Base-by-base conservation (phyloP, 2,113 vertebrate species). In the Bufo bufo region DNA sequence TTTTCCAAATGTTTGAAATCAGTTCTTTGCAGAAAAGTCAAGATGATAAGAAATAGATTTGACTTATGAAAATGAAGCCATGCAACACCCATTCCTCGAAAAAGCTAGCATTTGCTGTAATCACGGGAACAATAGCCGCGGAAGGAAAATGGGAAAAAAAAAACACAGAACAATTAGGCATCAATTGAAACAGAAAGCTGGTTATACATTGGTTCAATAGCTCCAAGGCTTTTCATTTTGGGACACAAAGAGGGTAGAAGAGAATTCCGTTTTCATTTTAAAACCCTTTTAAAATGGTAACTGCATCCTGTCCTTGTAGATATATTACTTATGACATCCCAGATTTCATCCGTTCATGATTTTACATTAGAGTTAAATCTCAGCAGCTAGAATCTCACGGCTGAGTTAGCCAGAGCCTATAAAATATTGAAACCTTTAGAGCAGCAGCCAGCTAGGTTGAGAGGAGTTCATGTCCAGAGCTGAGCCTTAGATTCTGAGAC, bases 311-410 rank as follows among this genome's bases (percentile, higher is more conserved):
- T 95, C 95, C 94, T 93, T 95, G 95, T 94, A 95, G 97, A 98
- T 97, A 95, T 97, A 98, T 99, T 98, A 97, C 97, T 98, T 96
- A 97, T 97, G 97, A 99, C 97, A 97, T 97, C 95, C 97, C 96
- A 94, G 96, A 98, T 99, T 98, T 97, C 96, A 96, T 98, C 96
- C 95, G 96, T 97, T 98, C 98, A 98, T 95, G 95, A 96, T 97
- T 99, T 96, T 97, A 97, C 98, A 98, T 98, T 98, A 97, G 97
- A 98, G 97, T 97, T 98, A 99, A 99, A 99, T 99, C 98, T 99
- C 97, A 95, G 97, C 97, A 97, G 97, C 97, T 98, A 96, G 95
- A 98, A 97, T 98, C 96, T 99, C 97, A 98, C 95, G 96, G 98
- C 97, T 97, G 97, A 98, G 95, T 97, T 99, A 97, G 97, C 97